A percentile compares a stretch with the other conserved stretches of the same genome.
phyloP scores from a whole-genome alignment of 1,140 invertebrate genomes.

The Lepidurus apus region DNA sequence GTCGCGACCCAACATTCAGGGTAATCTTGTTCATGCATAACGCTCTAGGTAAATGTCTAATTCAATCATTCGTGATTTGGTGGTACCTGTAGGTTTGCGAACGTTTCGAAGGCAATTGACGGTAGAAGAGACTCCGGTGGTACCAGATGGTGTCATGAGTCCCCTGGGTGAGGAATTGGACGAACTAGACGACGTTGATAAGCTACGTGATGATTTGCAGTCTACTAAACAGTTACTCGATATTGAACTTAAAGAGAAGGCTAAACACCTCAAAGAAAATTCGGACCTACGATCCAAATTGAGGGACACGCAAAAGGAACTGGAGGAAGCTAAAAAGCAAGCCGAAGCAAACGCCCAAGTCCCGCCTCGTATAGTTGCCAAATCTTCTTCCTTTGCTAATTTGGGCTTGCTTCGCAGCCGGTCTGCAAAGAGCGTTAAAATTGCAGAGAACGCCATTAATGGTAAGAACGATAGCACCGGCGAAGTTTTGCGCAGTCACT shows the following conservation, averaged over 20 bases:
- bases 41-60: conserved; percentile 28
- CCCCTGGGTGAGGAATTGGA: conserved; percentile 53
- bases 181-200: conserved; percentile 83
- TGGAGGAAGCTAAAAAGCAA: conserved; percentile 30
- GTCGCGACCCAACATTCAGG: conserved; percentile 70
- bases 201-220: conserved; percentile 81
- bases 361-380: not conserved
- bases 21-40: conserved; percentile 38
- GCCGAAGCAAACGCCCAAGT: not conserved
- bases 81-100: conserved; percentile 55
- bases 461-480: conserved; percentile 36
- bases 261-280: conserved; percentile 77
- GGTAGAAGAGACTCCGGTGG: conserved; percentile 49
- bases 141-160: conserved; percentile 48
- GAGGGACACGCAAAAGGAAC: conserved; percentile 35
- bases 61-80: not conserved
- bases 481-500: conserved; percentile 33
- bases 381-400: conserved; percentile 14
- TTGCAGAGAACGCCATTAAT: conserved; percentile 35
- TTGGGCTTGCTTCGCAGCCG: conserved; percentile 12
- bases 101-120: conserved; percentile 82
- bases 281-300: conserved; percentile 59
- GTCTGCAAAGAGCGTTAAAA: conserved; percentile 10
- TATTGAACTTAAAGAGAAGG: conserved; percentile 76
- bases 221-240: conserved; percentile 85